Conservation (phyloP, 2,797 vertebrate species). For the Yasuhikotakia modesta region DNA sequence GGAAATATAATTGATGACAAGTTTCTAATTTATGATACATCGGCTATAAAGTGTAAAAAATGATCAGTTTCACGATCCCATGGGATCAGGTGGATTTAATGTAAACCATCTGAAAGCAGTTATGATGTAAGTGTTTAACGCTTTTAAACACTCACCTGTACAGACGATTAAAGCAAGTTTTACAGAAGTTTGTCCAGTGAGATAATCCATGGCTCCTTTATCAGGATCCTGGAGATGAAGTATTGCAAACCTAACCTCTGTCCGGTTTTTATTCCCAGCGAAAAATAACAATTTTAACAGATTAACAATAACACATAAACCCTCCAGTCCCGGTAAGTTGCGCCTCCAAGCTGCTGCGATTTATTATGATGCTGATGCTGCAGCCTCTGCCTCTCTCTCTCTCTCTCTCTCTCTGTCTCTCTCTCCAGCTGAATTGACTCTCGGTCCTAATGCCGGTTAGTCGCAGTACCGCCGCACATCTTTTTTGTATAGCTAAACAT, state of each 20-base stretch:
- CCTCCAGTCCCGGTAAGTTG: conserved; percentile 35
- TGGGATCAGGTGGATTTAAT: not conserved
- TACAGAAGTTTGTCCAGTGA: conserved; percentile 56
- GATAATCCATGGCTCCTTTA: conserved; percentile 73
- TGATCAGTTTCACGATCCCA: not conserved
- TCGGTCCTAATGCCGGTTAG: no score
- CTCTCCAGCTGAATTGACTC: no score
- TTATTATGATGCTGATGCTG: no score
- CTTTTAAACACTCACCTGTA: conserved; percentile 68
- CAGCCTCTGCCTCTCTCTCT: no score
- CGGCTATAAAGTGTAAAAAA: not conserved
- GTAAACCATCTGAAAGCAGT: not conserved
- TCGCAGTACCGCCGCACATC: no score
- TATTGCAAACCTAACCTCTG: conserved; percentile 29
- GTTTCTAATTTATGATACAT: not conserved
- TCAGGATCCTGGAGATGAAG: conserved; percentile 59
- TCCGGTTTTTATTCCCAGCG: no score
- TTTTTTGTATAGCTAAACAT: no score
- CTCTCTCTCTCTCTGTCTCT: no score
- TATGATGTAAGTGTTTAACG: not conserved
- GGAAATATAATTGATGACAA: no score
- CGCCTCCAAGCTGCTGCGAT: conserved; percentile 18
- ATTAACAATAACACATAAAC: no score
- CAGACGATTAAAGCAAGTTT: conserved; percentile 66
- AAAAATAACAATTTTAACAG: no score